Evolutionary conservation across 2,113 vertebrate genomes (phyloP).

Genomic region (Trochalopteron elliotii): DNA sequence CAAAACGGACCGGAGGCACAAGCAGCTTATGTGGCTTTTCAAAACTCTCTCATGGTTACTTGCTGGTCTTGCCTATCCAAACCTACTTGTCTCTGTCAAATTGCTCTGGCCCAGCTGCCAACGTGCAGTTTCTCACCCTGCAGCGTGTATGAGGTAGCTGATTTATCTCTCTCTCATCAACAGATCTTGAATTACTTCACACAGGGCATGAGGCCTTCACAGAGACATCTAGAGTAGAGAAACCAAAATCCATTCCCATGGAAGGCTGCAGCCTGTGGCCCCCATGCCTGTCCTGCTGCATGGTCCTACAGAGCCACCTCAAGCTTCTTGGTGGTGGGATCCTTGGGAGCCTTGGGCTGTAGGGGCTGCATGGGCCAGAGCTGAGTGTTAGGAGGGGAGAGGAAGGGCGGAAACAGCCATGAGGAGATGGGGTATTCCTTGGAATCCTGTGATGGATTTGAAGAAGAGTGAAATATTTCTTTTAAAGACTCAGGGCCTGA

Average conservation of each 20-base stretch:
- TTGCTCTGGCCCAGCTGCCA: neutral
- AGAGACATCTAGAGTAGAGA: neutral
- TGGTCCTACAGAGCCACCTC: neutral
- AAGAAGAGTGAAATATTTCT: neutral
- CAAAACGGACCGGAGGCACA: neutral
- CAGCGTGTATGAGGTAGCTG: neutral
- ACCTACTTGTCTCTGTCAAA: neutral
- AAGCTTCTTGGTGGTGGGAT: neutral
- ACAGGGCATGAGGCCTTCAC: neutral
- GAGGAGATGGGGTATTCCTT: neutral
- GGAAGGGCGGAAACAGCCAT: neutral
- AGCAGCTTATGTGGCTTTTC: neutral
- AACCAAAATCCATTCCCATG: neutral
- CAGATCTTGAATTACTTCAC: slow-evolving; percentile 19
- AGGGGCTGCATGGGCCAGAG: neutral
- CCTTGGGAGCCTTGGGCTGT: neutral
- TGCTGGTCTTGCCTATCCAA: neutral
- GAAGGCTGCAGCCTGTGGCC: neutral
- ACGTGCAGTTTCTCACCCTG: neutral
- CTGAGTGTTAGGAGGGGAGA: neutral
- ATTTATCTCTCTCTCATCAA: slow-evolving; percentile 19
- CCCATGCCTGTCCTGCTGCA: neutral
- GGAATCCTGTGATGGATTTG: neutral
- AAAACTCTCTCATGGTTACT: neutral
- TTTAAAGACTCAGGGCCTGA: neutral